These are phyloP conservation scores for Erpetoichthys calabaricus DNA, from an alignment of 2,797 vertebrate species.

Conservation along the genomic window DNA sequence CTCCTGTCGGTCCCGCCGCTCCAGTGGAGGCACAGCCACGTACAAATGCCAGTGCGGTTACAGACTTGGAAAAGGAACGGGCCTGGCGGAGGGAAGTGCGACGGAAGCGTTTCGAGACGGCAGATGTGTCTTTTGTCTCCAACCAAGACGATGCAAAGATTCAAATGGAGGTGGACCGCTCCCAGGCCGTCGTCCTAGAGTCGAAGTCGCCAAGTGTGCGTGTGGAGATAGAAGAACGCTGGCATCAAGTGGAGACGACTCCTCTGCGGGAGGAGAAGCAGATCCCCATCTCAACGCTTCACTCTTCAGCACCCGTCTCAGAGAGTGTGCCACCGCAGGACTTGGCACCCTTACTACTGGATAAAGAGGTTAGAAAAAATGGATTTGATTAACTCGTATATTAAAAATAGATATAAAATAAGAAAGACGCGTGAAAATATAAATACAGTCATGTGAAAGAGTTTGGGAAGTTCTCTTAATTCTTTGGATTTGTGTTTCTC, in stretches of 20 bases:
- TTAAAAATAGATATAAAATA: no score
- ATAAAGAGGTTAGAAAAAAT: slow-evolving; percentile 69
- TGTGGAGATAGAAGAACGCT: slow-evolving; percentile 85
- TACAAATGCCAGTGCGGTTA: no score
- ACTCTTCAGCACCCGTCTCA: slow-evolving; percentile 25
- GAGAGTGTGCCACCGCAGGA: slow-evolving; percentile 61
- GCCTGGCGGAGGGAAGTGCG: slow-evolving; percentile 48
- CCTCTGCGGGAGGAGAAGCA: slow-evolving; percentile 88
- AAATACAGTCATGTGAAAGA: no score
- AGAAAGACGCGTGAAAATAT: no score
- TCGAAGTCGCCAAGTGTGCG: slow-evolving; percentile 53
- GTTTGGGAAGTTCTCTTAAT: no score
- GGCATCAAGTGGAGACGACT: slow-evolving; percentile 93
- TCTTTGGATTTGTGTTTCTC: no score
- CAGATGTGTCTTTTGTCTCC: slow-evolving; percentile 31
- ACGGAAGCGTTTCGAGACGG: slow-evolving; percentile 47
- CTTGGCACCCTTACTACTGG: slow-evolving; percentile 61
- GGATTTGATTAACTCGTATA: no score
- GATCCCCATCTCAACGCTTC: slow-evolving; percentile 48
- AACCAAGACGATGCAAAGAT: slow-evolving; percentile 38
- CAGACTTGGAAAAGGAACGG: slow-evolving; percentile 55
- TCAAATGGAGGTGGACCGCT: slow-evolving; percentile 73
- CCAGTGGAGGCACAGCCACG: no score
- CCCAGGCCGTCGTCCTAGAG: slow-evolving; percentile 21
- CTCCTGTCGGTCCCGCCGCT: slow-evolving; percentile 27